phyloP scores from a whole-genome alignment of 1,140 invertebrate species.

The Ceratina calcarata region DNA sequence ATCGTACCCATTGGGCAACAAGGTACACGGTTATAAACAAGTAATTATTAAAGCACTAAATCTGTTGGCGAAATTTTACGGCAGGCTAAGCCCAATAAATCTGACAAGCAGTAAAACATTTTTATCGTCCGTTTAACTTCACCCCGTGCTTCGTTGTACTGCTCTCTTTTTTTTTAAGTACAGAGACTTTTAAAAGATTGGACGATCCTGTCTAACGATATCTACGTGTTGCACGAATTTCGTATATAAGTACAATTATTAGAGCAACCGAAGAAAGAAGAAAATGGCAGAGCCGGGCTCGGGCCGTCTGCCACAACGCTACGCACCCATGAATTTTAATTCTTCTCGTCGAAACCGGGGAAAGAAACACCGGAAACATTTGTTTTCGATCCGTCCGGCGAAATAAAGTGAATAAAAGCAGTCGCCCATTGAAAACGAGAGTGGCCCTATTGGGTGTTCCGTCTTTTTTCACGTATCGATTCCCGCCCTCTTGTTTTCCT shows the following conservation, averaged over 20 bases:
- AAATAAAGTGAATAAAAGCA: constrained; percentile 2
- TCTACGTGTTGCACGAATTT: not conserved
- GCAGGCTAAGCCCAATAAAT: constrained; percentile 21
- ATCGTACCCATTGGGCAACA: not conserved
- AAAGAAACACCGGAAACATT: constrained; percentile 35
- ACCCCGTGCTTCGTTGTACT: not conserved
- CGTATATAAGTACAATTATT: not conserved
- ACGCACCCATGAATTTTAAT: constrained; percentile 51
- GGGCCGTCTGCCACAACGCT: constrained; percentile 14
- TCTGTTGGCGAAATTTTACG: constrained; percentile 35
- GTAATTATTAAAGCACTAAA: constrained; percentile 25
- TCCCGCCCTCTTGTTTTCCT: too few relatives aligned
- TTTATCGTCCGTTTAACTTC: constrained; percentile 1
- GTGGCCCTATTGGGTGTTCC: not conserved
- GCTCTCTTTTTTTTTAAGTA: not conserved
- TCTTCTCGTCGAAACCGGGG: constrained; percentile 30
- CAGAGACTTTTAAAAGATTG: too few relatives aligned
- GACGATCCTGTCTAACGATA: too few relatives aligned
- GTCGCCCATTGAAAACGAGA: constrained; percentile 31
- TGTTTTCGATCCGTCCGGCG: not conserved
- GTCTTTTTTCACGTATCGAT: too few relatives aligned
- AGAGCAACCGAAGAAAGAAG: not conserved
- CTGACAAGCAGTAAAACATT: constrained; percentile 29
- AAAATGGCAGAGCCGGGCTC: not conserved
- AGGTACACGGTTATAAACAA: not conserved